Evolutionary conservation across 2,797 vertebrate species (phyloP).

Genomic region (Esox lucius): DNA sequence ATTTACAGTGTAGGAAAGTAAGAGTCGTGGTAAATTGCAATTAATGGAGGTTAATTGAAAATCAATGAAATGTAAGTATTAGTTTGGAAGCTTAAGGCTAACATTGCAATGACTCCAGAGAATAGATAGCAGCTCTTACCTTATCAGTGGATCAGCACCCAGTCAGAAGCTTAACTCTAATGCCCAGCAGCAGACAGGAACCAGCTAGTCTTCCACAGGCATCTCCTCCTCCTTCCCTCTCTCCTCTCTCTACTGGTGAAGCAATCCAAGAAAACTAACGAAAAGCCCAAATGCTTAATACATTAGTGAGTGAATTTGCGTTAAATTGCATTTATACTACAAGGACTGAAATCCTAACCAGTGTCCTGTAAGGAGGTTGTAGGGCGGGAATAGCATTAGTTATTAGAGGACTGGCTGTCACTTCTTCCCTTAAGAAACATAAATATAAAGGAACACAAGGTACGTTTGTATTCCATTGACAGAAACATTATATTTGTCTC

Average conservation of each 20-base stretch:
- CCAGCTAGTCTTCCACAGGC: slow-evolving; percentile 51
- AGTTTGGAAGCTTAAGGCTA: not conserved
- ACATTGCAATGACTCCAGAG: not conserved
- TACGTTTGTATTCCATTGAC: no score
- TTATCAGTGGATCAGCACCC: slow-evolving; percentile 67
- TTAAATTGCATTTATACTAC: not conserved
- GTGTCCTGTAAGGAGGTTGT: not conserved
- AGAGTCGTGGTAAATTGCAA: not conserved
- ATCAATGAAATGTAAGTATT: not conserved
- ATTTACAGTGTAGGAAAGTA: not conserved
- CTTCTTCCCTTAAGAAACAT: no score
- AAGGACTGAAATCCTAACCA: not conserved
- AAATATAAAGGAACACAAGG: no score
- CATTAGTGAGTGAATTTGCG: not conserved
- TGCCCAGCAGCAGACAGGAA: slow-evolving; percentile 42
- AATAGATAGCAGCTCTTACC: slow-evolving; percentile 65
- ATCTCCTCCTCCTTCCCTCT: slow-evolving; percentile 30
- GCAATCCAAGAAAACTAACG: slow-evolving; percentile 3
- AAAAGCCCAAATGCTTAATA: not conserved
- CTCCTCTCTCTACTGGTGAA: not conserved
- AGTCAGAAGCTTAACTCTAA: slow-evolving; percentile 59
- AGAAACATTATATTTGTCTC: no score
- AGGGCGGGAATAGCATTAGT: not conserved
- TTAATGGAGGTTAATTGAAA: not conserved
- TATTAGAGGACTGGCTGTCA: not conserved